phyloP scores from a whole-genome alignment of 2,113 vertebrate species.

The Oreochromis tanganicae region DNA sequence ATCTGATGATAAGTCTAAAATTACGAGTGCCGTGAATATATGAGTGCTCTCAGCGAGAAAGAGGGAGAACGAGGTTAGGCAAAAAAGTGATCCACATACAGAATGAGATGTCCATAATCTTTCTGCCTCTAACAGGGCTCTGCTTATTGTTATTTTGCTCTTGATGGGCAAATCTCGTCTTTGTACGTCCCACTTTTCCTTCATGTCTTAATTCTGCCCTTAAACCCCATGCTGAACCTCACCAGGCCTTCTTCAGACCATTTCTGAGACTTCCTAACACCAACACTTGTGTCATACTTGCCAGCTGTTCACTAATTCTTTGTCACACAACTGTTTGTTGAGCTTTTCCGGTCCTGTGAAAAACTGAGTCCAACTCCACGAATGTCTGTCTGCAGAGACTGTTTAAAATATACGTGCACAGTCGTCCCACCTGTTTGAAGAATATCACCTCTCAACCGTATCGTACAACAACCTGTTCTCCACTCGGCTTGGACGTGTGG shows the following conservation, averaged over 20 bases:
- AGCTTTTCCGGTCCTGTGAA: not conserved
- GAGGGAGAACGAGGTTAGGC: not conserved
- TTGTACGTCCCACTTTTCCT: rapidly evolving
- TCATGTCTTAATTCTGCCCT: not conserved
- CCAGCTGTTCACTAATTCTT: not conserved
- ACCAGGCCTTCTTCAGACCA: not conserved
- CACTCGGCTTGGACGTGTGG: not conserved
- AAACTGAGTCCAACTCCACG: not conserved
- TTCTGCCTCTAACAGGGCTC: not conserved
- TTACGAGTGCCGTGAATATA: not conserved
- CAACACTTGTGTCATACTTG: not conserved
- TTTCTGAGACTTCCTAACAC: not conserved
- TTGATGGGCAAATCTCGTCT: not conserved
- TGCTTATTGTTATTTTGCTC: not conserved
- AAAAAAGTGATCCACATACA: not conserved
- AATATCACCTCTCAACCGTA: not conserved
- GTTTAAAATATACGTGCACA: not conserved
- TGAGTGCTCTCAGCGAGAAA: not conserved
- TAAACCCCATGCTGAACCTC: not conserved
- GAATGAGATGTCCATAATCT: not conserved
- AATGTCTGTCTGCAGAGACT: not conserved
- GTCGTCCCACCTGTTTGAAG: not conserved
- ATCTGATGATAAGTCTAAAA: not conserved
- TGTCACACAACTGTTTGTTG: not conserved
- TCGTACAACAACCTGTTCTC: not conserved